Evolutionary conservation across 37 sponge, comb jelly and placozoan species (phyloP).

Genomic region (Petrosia ficiformis): DNA sequence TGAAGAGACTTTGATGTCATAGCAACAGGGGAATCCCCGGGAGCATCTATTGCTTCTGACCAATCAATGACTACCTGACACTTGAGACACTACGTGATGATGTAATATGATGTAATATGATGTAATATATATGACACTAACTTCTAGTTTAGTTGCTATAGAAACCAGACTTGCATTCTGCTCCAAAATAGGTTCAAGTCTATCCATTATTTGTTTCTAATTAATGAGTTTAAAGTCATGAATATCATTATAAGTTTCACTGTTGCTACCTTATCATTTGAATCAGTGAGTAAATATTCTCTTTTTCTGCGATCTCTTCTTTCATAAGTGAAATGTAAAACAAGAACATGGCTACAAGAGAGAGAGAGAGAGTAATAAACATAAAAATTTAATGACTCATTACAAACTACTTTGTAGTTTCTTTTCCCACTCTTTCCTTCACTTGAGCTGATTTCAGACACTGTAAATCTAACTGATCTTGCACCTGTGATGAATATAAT

Average conservation of each 20-base stretch:
- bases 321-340: slow-evolving; percentile 45
- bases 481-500: background rate
- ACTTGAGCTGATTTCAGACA: background rate
- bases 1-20: background rate
- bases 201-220: background rate
- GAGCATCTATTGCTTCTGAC: slow-evolving; percentile 6
- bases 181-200: slow-evolving; percentile 1
- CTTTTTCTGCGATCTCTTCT: slow-evolving; percentile 55
- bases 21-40: background rate
- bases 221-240: too few species aligned
- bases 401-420: background rate
- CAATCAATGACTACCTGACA: slow-evolving; percentile 11
- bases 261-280: slow-evolving; percentile 1
- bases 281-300: slow-evolving; percentile 48
- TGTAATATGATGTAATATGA: background rate
- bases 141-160: slow-evolving; percentile 13
- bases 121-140: background rate
- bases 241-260: background rate
- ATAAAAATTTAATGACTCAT: background rate
- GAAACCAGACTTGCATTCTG: background rate
- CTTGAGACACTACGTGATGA: slow-evolving; percentile 3
- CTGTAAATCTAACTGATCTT: slow-evolving; percentile 5
- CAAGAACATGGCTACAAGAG: slow-evolving; percentile 4
- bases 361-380: background rate
- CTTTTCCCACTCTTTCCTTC: background rate